These are phyloP conservation scores for Promerops cafer DNA, from an alignment of 2,113 vertebrate species.

Conservation along the genomic window DNA sequence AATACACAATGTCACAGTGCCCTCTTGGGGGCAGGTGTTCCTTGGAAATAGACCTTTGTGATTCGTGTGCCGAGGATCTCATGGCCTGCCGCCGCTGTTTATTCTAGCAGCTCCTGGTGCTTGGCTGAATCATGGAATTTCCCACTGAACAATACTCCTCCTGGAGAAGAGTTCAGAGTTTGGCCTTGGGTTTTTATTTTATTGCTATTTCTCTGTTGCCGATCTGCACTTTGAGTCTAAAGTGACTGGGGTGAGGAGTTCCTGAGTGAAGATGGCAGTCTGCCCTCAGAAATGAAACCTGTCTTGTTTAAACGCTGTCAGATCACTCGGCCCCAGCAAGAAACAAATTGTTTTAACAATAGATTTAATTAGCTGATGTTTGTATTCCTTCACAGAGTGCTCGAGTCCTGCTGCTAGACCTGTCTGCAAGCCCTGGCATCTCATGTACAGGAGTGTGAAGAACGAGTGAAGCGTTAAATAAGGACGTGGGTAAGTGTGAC, in stretches of 20 bases:
- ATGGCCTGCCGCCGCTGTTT: fast-evolving
- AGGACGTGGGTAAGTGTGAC: background rate
- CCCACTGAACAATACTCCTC: background rate
- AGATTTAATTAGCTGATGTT: slow-evolving; percentile 60
- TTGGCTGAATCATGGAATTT: background rate
- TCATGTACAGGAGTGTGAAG: background rate
- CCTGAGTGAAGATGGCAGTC: background rate
- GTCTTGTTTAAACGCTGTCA: background rate
- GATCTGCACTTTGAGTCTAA: background rate
- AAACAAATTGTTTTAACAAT: slow-evolving; percentile 62
- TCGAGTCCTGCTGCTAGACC: slow-evolving; percentile 21
- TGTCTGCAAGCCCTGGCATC: background rate
- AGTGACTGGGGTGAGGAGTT: background rate
- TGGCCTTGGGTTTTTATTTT: background rate
- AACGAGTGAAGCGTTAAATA: slow-evolving; percentile 7
- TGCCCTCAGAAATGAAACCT: slow-evolving; percentile 42
- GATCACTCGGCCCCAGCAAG: background rate
- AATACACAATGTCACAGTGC: slow-evolving; percentile 4
- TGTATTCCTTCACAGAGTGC: slow-evolving; percentile 36
- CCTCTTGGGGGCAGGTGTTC: slow-evolving; percentile 36
- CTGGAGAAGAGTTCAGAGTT: background rate
- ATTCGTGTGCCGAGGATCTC: background rate
- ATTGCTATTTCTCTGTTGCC: background rate
- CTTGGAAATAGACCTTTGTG: background rate
- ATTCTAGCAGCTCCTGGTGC: background rate